Conservation (phyloP, 92 coral and sea anemone genomes). For the Paramuricea clavata region DNA sequence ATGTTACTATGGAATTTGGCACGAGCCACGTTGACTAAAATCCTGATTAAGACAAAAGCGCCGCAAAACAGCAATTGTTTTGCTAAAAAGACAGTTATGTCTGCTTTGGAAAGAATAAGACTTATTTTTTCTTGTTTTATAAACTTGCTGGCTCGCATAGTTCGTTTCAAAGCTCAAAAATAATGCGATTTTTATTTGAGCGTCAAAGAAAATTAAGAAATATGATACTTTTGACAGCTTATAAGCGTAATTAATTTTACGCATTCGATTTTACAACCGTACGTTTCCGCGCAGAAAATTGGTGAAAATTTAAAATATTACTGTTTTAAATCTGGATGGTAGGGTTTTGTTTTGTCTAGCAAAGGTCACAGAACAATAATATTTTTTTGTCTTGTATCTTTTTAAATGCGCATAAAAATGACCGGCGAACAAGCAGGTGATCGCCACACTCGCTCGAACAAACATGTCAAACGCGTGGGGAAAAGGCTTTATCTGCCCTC, state of each 20-base stretch:
- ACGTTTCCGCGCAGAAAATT: neutral
- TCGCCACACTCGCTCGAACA: constrained; percentile 5
- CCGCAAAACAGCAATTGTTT: neutral
- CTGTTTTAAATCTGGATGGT: neutral
- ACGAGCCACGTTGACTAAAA: neutral
- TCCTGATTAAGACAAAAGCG: neutral
- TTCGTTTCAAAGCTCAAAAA: neutral
- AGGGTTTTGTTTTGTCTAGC: neutral
- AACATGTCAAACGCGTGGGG: constrained; percentile 20
- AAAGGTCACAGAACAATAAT: neutral
- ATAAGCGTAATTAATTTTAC: constrained; percentile 8
- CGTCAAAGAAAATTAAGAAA: neutral
- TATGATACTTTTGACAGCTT: constrained; percentile 23
- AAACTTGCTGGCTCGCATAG: neutral
- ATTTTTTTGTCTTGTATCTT: neutral
- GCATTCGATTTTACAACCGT: constrained; percentile 4
- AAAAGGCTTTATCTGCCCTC: neutral
- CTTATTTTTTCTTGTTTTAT: neutral
- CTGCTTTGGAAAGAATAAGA: neutral
- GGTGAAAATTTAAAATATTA: neutral
- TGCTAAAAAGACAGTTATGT: neutral
- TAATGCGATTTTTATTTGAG: neutral
- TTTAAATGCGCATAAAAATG: constrained; percentile 6
- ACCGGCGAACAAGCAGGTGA: constrained; percentile 42
- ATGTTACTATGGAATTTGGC: constrained; percentile 34